These are phyloP conservation scores for Merluccius polli DNA, from an alignment of 2,797 vertebrate species.

Conservation along the genomic window DNA sequence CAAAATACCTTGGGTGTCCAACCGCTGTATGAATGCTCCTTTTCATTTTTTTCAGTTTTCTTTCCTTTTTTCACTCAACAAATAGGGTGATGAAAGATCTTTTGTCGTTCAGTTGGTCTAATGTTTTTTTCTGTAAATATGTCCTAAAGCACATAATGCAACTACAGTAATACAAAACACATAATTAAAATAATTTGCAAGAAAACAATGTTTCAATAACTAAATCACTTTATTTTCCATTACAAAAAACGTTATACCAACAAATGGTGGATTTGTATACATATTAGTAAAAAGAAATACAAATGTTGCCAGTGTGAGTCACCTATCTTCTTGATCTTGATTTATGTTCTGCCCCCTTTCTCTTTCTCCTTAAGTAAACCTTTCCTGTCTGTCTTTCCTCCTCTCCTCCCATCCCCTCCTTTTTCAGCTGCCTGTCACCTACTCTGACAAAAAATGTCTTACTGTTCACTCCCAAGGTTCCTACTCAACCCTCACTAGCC, in stretches of 20 bases:
- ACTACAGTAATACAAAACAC: not conserved
- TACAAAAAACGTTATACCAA: not conserved
- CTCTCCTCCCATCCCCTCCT: not conserved
- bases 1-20: conserved; percentile 50
- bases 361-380: not conserved
- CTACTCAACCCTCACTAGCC: too few species aligned
- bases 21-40: conserved; percentile 58
- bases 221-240: not conserved
- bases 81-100: too few species aligned
- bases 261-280: not conserved
- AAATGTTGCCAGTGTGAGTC: not conserved
- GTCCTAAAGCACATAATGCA: not conserved
- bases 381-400: not conserved
- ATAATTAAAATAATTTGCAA: not conserved
- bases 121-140: not conserved
- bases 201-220: not conserved
- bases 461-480: not conserved
- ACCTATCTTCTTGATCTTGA: not conserved
- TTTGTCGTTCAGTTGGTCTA: too few species aligned
- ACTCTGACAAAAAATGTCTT: not conserved
- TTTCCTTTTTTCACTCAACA: conserved; percentile 11
- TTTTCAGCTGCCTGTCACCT: not conserved
- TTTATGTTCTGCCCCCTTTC: not conserved
- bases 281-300: not conserved
- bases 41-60: conserved; percentile 57